Conservation (phyloP, 2,113 vertebrate species). For the Furnarius figulus region DNA sequence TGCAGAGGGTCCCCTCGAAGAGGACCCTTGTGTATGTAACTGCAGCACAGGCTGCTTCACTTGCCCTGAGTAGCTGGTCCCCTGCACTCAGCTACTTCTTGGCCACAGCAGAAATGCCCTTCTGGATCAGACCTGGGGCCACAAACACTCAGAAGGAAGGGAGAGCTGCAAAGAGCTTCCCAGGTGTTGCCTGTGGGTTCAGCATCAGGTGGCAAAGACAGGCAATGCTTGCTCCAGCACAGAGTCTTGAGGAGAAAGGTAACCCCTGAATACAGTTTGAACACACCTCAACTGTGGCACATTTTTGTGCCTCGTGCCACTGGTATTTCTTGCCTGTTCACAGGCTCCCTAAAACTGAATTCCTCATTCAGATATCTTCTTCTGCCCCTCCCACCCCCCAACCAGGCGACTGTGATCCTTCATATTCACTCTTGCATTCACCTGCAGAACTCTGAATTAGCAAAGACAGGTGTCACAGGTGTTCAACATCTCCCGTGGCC, state of each 20-base stretch:
- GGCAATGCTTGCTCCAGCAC: rapidly evolving
- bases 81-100: neutral
- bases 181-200: rapidly evolving
- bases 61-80: neutral
- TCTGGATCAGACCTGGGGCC: neutral
- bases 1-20: neutral
- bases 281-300: neutral
- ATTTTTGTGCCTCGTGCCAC: neutral
- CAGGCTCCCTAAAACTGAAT: neutral
- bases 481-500: neutral
- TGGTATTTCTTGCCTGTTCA: neutral
- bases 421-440: neutral
- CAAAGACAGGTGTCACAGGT: neutral
- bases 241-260: neutral
- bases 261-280: neutral
- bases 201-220: neutral
- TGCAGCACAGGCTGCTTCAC: neutral
- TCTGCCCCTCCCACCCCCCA: neutral
- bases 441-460: neutral
- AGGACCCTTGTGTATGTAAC: neutral
- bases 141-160: neutral
- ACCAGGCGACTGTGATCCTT: neutral
- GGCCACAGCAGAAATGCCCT: neutral
- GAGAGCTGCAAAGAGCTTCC: neutral
- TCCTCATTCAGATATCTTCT: neutral